phyloP scores from a whole-genome alignment of 2,797 vertebrate species.

The Chrysocyon brachyurus region DNA sequence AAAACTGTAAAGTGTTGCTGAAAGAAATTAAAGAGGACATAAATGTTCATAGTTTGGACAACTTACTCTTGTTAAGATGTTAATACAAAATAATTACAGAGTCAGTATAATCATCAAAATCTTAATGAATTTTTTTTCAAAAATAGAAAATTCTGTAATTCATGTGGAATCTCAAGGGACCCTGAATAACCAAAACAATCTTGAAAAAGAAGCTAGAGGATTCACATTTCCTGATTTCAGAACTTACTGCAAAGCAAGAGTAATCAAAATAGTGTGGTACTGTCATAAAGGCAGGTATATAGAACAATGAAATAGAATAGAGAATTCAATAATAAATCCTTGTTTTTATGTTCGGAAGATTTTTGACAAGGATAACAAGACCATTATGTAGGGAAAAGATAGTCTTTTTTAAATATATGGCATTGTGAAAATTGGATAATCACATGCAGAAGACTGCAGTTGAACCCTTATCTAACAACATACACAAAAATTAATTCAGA shows the following conservation, averaged over 20 bases:
- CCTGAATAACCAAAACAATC: not conserved
- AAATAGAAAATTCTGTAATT: not conserved
- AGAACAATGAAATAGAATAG: not conserved
- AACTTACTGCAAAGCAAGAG: not conserved
- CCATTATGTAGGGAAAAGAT: not conserved
- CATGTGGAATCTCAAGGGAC: not conserved
- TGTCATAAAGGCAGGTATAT: not conserved
- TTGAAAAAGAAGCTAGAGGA: not conserved
- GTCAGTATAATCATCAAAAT: not conserved
- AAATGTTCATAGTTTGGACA: not conserved
- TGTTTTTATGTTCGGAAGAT: not conserved
- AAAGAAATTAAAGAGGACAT: not conserved
- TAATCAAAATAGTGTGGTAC: not conserved
- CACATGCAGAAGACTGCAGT: not conserved
- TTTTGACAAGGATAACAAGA: not conserved
- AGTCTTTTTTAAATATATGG: too few species aligned
- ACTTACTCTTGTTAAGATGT: not conserved
- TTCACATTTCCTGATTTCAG: not conserved
- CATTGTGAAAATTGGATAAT: not conserved
- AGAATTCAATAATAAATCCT: not conserved
- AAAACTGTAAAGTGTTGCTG: not conserved
- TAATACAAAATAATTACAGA: not conserved
- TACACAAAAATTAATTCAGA: not conserved
- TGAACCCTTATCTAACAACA: not conserved
- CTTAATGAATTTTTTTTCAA: not conserved